Evolutionary conservation across 2,888 invertebrate genomes (phyloP).

Genomic region (Drosophila vallismaia): DNA sequence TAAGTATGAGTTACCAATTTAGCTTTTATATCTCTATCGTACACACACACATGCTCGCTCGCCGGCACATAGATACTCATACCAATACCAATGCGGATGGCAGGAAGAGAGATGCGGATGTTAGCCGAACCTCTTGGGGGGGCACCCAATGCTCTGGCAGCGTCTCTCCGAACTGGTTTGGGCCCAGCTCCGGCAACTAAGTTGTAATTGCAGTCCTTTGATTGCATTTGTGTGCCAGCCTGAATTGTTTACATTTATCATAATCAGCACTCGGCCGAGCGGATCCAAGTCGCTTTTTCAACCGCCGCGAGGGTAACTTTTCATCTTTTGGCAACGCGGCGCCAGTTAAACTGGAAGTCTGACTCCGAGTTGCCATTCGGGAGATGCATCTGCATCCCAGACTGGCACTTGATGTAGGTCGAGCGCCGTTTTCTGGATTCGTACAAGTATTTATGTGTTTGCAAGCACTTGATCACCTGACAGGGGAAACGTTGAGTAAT

Average conservation of each 20-base stretch:
- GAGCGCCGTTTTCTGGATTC: slow-evolving; percentile 8
- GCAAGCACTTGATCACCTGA: slow-evolving; percentile 63
- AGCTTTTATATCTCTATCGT: slow-evolving; percentile 83
- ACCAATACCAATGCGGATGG: slow-evolving; percentile 22
- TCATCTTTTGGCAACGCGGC: slow-evolving; percentile 68
- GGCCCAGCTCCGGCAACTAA: slow-evolving; percentile 34
- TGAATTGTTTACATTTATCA: slow-evolving; percentile 77
- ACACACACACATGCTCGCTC: slow-evolving; percentile 51
- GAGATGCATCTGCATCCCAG: slow-evolving; percentile 27
- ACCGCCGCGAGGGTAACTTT: slow-evolving; percentile 65
- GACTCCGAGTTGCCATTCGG: slow-evolving; percentile 17
- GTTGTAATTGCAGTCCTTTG: slow-evolving; percentile 76
- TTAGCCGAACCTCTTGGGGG: slow-evolving; percentile 59
- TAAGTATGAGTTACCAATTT: slow-evolving; percentile 83
- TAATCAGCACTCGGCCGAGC: slow-evolving; percentile 58
- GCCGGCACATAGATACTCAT: slow-evolving; percentile 30
- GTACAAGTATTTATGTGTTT: slow-evolving; percentile 4
- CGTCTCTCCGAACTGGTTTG: slow-evolving; percentile 62
- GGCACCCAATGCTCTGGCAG: slow-evolving; percentile 43
- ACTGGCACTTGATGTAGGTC: slow-evolving; percentile 45
- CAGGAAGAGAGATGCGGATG: slow-evolving; percentile 55
- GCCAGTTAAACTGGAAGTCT: slow-evolving; percentile 56
- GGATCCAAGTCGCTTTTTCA: slow-evolving; percentile 48
- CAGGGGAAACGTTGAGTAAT: slow-evolving; percentile 53
- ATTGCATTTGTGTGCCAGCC: slow-evolving; percentile 76